Evolutionary conservation across 2,797 vertebrate species (phyloP).

Genomic region (Ptychadena robeensis): DNA sequence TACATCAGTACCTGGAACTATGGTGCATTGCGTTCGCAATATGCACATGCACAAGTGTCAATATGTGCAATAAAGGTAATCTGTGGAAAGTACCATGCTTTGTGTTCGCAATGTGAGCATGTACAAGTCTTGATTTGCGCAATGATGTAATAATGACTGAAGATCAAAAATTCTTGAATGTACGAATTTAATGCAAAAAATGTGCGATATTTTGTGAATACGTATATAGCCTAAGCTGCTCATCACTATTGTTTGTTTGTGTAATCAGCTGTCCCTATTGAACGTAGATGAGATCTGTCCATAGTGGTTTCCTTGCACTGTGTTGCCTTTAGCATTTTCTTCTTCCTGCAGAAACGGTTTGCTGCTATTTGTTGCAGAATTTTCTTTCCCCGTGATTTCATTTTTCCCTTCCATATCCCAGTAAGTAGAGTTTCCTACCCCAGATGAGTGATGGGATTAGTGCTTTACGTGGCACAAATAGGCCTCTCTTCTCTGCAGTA

Average conservation of each 20-base stretch:
- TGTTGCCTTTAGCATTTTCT: not conserved
- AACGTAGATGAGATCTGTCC: not conserved
- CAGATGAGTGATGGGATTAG: conserved; percentile 59
- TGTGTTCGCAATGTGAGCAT: no score
- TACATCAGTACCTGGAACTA: no score
- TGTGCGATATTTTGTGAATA: no score
- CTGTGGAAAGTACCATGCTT: no score
- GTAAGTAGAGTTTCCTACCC: conserved; percentile 40
- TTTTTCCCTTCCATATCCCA: conserved; percentile 6
- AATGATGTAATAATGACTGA: no score
- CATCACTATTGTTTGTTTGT: not conserved
- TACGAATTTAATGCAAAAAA: no score
- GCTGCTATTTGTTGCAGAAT: not conserved
- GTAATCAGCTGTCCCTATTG: not conserved
- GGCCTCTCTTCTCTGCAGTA: conserved; percentile 53
- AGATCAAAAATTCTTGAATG: no score
- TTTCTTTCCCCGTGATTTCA: not conserved
- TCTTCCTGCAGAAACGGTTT: not conserved
- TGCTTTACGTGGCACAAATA: conserved; percentile 55
- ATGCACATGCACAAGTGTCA: no score
- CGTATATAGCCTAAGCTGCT: no score
- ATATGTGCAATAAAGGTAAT: no score
- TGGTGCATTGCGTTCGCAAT: no score
- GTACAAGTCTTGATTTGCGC: no score
- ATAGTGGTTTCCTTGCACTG: not conserved